Conservation (phyloP, 64 coral and sea anemone genomes). For the Montipora cactus region DNA sequence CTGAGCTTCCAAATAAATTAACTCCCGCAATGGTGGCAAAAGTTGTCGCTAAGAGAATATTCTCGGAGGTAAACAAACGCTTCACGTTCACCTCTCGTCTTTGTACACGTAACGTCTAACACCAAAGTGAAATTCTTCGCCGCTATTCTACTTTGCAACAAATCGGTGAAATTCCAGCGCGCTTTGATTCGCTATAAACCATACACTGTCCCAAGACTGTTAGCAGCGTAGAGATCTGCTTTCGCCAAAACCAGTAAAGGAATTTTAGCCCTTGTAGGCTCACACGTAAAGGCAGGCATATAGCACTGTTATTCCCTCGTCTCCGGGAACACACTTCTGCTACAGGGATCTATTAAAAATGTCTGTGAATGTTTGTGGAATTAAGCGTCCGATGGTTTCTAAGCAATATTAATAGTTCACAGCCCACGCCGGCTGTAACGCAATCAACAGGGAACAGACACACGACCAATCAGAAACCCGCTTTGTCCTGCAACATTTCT, state of each 20-base stretch:
- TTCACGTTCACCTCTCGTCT: background rate
- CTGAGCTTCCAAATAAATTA: background rate
- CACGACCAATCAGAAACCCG: slow-evolving; percentile 33
- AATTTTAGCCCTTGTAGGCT: background rate
- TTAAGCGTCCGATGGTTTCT: slow-evolving; percentile 43
- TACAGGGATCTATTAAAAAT: background rate
- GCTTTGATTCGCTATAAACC: background rate
- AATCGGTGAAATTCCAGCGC: background rate
- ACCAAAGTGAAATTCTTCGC: background rate
- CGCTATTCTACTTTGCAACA: background rate
- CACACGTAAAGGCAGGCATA: background rate
- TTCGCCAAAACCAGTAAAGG: background rate
- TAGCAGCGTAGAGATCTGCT: background rate
- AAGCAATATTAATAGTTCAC: slow-evolving; percentile 7
- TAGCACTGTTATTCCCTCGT: background rate
- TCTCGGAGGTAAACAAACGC: slow-evolving; percentile 18
- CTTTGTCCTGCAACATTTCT: background rate
- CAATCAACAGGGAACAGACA: background rate
- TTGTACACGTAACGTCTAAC: background rate
- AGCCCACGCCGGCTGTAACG: background rate
- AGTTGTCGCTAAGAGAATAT: slow-evolving; percentile 18
- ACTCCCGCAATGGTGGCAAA: slow-evolving; percentile 9
- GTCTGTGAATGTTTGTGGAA: background rate
- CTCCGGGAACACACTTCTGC: background rate
- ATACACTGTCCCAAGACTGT: background rate